Evolutionary conservation across 2,888 invertebrate species (phyloP).

Genomic region (Myopa tessellatipennis): DNA sequence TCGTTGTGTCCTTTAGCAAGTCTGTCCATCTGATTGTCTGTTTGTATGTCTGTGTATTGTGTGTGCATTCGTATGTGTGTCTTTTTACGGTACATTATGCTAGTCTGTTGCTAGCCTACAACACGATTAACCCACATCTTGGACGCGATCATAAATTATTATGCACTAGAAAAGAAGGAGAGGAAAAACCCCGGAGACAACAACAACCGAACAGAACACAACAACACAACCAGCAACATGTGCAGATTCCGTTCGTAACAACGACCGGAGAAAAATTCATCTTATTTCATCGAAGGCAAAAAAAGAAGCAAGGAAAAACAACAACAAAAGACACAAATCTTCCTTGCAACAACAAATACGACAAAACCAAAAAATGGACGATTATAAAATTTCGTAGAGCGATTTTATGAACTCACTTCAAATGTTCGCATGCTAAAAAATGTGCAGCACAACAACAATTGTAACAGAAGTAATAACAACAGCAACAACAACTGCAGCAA

Average conservation of each 20-base stretch:
- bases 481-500: neutral
- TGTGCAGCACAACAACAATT: conserved; percentile 14
- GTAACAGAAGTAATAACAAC: conserved; percentile 19
- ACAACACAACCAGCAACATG: conserved; percentile 5
- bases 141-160: conserved; percentile 69
- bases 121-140: conserved; percentile 69
- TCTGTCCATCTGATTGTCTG: conserved; percentile 4
- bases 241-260: neutral
- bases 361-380: neutral
- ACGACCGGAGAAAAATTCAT: neutral
- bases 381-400: neutral
- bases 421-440: neutral
- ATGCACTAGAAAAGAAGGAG: conserved; percentile 49
- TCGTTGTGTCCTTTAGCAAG: neutral
- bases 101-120: conserved; percentile 61
- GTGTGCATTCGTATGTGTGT: neutral
- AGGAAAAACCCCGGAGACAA: neutral
- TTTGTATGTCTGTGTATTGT: neutral
- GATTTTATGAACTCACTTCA: no score
- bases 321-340: neutral
- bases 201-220: neutral
- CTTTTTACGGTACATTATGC: neutral
- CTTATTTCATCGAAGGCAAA: neutral
- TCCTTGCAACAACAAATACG: neutral
- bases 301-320: neutral